Percentiles rank a stretch among this genome's conserved stretches.
Conservation (phyloP, 2,888 invertebrate species). For the Rambutsinella grinnellia region DNA sequence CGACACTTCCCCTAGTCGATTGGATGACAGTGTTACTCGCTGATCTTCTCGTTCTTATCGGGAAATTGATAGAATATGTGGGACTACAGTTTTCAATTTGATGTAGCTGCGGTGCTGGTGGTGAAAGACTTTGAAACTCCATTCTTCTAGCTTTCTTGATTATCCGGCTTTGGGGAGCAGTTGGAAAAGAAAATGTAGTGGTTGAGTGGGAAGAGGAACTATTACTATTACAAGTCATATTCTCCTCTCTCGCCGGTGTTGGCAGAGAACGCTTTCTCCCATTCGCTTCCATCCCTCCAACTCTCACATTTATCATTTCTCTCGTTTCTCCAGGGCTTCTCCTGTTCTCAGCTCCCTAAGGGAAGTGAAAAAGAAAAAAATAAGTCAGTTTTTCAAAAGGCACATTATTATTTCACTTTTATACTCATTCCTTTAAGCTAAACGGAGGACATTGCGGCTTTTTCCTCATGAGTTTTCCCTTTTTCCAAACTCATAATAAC, state of each 20-base stretch:
- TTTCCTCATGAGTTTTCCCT: too few species aligned
- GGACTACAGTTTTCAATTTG: conserved; percentile 15
- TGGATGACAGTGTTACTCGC: not conserved
- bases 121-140: conserved; percentile 45
- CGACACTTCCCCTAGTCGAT: not conserved
- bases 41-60: conserved; percentile 11
- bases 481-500: too few species aligned
- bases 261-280: conserved; percentile 39
- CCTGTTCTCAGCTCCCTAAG: conserved; percentile 32
- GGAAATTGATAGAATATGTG: conserved; percentile 18
- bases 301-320: conserved; percentile 50
- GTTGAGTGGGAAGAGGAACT: not conserved
- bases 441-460: too few species aligned
- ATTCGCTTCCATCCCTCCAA: conserved; percentile 19
- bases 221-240: conserved; percentile 29
- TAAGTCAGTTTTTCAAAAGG: conserved; percentile 49
- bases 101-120: conserved; percentile 40
- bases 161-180: not conserved
- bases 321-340: conserved; percentile 46
- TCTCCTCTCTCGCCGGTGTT: conserved; percentile 22
- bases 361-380: conserved; percentile 45
- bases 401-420: conserved; percentile 39
- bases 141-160: conserved; percentile 17
- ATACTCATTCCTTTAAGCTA: conserved; percentile 4
- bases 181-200: not conserved